A percentile compares a stretch with the other conserved stretches of the same genome.
Evolutionary conservation across 1,140 invertebrate species (phyloP).

Genomic region (Psix sp.): DNA sequence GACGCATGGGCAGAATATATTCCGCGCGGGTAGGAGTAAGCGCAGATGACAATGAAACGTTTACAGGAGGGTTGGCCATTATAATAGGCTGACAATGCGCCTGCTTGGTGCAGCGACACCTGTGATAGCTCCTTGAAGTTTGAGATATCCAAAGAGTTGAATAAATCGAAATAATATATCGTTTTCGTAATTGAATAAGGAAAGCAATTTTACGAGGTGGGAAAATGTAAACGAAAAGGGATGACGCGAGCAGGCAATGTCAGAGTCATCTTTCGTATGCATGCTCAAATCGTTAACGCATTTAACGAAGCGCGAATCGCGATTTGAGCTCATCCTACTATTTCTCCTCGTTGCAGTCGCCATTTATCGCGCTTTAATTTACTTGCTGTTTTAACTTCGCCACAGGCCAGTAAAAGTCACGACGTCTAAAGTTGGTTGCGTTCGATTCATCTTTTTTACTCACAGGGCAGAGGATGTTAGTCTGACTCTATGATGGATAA

Average conservation of each 20-base stretch:
- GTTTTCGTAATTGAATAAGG: too few relatives aligned
- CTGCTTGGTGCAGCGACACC: conserved; percentile 68
- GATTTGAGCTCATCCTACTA: conserved; percentile 56
- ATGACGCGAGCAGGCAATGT: too few relatives aligned
- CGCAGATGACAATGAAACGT: conserved; percentile 73
- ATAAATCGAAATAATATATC: too few relatives aligned
- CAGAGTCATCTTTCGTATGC: conserved; percentile 50
- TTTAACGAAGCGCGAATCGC: conserved; percentile 67
- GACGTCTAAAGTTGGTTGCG: conserved; percentile 19
- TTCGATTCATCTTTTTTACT: conserved; percentile 35
- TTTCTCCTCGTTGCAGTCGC: conserved; percentile 35
- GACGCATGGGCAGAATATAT: conserved; percentile 74
- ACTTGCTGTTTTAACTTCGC: conserved; percentile 28
- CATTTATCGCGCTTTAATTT: conserved; percentile 39
- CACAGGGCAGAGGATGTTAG: not conserved
- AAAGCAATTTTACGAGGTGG: too few relatives aligned
- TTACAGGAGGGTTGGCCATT: conserved; percentile 73
- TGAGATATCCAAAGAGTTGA: too few relatives aligned
- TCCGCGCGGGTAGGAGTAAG: conserved; percentile 49
- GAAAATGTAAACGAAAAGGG: too few relatives aligned
- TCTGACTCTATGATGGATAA: conserved; percentile 21
- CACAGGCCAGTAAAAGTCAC: conserved; percentile 46
- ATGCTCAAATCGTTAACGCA: conserved; percentile 64
- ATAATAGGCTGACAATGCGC: conserved; percentile 75
- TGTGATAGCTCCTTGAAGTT: conserved; percentile 18